A percentile compares a stretch with the other conserved stretches of the same genome.
Evolutionary conservation across 1,140 invertebrate species (phyloP).

Genomic region (Drosophila nikananu): DNA sequence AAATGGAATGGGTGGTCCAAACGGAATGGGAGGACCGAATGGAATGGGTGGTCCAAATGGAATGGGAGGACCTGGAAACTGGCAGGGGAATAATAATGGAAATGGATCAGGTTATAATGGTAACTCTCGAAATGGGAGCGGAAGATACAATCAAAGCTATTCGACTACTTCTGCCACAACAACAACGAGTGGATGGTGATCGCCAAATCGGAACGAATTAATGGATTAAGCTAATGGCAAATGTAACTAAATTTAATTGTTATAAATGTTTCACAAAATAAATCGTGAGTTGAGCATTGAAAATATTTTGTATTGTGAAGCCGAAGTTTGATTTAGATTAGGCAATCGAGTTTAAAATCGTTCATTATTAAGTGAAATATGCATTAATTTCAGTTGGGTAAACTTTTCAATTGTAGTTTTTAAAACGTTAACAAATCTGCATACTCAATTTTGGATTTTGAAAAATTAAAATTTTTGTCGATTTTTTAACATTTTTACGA

Average conservation of each 20-base stretch:
- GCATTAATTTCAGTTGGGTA: too few relatives aligned
- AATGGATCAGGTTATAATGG: conserved; percentile 13
- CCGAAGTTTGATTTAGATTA: too few relatives aligned
- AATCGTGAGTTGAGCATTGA: conserved; percentile 8
- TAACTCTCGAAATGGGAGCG: background rate
- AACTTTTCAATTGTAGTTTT: too few relatives aligned
- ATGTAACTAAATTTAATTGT: background rate
- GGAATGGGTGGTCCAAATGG: conserved; percentile 18
- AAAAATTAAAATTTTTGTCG: too few relatives aligned
- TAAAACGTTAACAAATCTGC: too few relatives aligned
- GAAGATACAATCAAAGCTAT: conserved; percentile 8
- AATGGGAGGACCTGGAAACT: conserved; percentile 19
- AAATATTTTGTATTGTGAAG: background rate
- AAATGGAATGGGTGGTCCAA: background rate
- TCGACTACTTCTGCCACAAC: conserved; percentile 14
- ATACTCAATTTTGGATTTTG: too few relatives aligned
- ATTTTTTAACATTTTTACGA: too few relatives aligned
- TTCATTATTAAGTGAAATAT: too few relatives aligned
- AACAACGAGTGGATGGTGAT: conserved; percentile 25
- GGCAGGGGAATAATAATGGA: conserved; percentile 17
- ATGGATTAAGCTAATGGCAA: background rate
- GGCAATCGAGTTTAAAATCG: too few relatives aligned
- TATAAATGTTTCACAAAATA: conserved; percentile 10
- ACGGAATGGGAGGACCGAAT: conserved; percentile 7
- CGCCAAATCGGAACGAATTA: background rate